Evolutionary conservation across 1,140 invertebrate genomes (phyloP), one percentile per base, ranked within the genome.

Genomic region (Trachymyrmex cornetzi): DNA sequence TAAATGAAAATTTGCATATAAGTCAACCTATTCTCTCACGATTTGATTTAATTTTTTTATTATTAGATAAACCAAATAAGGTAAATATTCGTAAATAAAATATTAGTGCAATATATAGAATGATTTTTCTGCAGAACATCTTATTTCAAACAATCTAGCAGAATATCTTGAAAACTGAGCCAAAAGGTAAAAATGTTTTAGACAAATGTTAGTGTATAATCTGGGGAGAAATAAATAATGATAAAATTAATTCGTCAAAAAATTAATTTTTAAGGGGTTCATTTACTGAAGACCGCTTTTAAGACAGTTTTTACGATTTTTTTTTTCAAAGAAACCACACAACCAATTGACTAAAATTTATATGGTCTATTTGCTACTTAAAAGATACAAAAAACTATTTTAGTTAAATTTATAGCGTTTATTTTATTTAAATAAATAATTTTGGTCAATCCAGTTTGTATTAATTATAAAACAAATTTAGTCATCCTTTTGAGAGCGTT

Each of bases 31-130:
- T 99, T 67, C 94, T 99, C 4, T 99, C 98, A 5, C 96, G 99
- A 95, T 99, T 99, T 95, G 99, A 99, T 96, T 95, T 99, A 61
- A 97, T 99, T 57, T 99, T 99, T 94, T 97, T 99, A 75, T 95
- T 99, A 12, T 92, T 99, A 11, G 99, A 99, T 95, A 88, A 92
- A 93, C 98, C 98, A 22, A 96, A 98, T 95, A 97, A 96, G 95
- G 97, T 97, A 74, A 86, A 44, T 64, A 82, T 53, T 82, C 69
- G n/a, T 34, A 85, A 81, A 12, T 50, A 14, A 80, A 50, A 38
- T 67, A 66, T 67, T 71, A 53, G 30, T 63, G 14, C 6, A 4
- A 50, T n/a, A n/a, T n/a, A 55, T 7, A 55, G 5, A n/a, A n/a
- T 5, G 7, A 6, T n/a, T 55, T n/a, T n/a, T 55, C n/a, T 55